phyloP scores from a whole-genome alignment of 2,888 invertebrate species.

The Lochmaea crataegi region DNA sequence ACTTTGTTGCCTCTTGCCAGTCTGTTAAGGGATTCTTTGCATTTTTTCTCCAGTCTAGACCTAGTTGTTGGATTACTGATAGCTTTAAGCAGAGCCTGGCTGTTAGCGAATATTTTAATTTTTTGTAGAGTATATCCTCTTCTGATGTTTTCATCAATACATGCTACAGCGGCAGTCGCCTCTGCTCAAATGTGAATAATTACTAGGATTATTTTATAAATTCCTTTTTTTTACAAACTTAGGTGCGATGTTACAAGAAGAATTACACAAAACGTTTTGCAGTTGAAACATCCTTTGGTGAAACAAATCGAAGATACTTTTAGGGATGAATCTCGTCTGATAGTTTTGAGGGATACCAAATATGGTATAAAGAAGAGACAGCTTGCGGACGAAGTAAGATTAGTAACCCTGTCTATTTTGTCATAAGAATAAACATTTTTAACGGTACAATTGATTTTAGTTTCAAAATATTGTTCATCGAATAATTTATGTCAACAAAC shows the following conservation, averaged over 20 bases:
- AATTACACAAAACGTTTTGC: constrained; percentile 51
- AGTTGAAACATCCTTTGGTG: constrained; percentile 59
- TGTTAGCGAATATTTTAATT: no score
- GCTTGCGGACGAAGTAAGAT: constrained; percentile 55
- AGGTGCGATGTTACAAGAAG: constrained; percentile 49
- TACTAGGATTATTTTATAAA: no score
- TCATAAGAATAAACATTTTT: neutral
- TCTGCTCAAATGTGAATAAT: no score
- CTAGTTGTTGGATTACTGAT: no score
- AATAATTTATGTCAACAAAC: constrained; percentile 59
- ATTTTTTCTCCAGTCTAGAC: no score
- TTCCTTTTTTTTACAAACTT: neutral
- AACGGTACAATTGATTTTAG: constrained; percentile 40
- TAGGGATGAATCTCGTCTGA: constrained; percentile 62
- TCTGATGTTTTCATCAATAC: no score
- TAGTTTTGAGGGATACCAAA: constrained; percentile 65
- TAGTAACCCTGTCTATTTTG: constrained; percentile 33
- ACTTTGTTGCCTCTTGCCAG: no score
- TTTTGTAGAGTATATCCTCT: no score
- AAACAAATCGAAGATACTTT: constrained; percentile 60
- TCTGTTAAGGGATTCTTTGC: no score
- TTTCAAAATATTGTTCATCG: constrained; percentile 56
- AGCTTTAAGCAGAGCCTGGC: no score
- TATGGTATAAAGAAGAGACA: constrained; percentile 58
- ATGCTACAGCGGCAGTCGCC: no score